A percentile compares a stretch with the other conserved stretches of the same genome.
Evolutionary conservation across 2,888 invertebrate species (phyloP).

Genomic region (Acanthopleura granulata): DNA sequence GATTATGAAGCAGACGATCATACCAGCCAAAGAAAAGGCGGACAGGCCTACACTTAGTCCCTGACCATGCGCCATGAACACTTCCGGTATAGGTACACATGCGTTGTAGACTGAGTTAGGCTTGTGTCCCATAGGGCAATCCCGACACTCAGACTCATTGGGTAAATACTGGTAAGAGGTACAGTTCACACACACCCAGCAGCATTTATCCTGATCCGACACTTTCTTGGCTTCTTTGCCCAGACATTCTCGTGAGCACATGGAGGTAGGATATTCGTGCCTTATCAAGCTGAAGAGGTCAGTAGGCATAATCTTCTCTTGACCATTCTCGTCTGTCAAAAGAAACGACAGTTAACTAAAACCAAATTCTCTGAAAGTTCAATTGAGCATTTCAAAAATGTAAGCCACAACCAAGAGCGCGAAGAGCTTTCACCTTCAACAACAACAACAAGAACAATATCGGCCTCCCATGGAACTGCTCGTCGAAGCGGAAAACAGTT

Average conservation of each 20-base stretch:
- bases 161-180: constrained; percentile 67
- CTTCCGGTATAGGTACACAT: constrained; percentile 71
- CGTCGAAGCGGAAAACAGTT: too few species aligned
- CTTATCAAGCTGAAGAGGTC: constrained; percentile 32
- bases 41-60: constrained; percentile 70
- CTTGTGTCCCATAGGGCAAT: constrained; percentile 69
- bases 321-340: constrained; percentile 27
- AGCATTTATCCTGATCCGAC: constrained; percentile 70
- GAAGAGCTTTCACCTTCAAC: too few species aligned
- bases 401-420: too few species aligned
- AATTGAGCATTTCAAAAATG: too few species aligned
- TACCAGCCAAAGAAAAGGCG: constrained; percentile 69
- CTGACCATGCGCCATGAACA: constrained; percentile 71
- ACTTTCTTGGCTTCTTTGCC: constrained; percentile 40
- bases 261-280: constrained; percentile 68
- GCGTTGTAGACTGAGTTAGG: constrained; percentile 61
- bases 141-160: constrained; percentile 69
- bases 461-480: too few species aligned
- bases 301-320: not conserved
- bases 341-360: too few species aligned
- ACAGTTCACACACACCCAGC: constrained; percentile 73
- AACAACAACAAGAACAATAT: too few species aligned
- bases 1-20: constrained; percentile 71
- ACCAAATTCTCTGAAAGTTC: too few species aligned
- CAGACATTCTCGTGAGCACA: constrained; percentile 70